phyloP scores from a whole-genome alignment of 2,888 invertebrate species.

The Muscina levida region DNA sequence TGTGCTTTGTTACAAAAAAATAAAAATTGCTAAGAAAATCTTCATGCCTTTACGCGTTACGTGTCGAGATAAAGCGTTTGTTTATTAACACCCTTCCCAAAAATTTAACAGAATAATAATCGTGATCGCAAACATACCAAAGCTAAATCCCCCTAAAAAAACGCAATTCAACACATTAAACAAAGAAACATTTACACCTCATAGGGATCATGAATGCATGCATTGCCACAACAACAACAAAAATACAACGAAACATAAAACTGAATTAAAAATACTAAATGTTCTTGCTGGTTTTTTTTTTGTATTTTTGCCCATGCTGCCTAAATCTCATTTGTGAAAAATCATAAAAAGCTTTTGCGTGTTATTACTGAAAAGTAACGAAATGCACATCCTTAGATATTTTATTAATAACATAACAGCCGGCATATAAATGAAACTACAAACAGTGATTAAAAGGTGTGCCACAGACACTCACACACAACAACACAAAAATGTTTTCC shows the following conservation, averaged over 20 bases:
- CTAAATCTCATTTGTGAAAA: slow-evolving; percentile 39
- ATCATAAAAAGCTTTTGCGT: slow-evolving; percentile 63
- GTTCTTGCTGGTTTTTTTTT: too few species aligned
- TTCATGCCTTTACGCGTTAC: slow-evolving; percentile 38
- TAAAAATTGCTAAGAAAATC: too few species aligned
- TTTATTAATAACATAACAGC: slow-evolving; percentile 63
- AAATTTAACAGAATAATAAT: slow-evolving; percentile 19
- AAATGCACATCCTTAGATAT: slow-evolving; percentile 44
- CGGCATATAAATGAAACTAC: slow-evolving; percentile 41
- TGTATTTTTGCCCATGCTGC: slow-evolving; percentile 20
- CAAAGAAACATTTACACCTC: slow-evolving; percentile 61
- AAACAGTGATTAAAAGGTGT: slow-evolving; percentile 40
- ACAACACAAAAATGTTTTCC: background rate
- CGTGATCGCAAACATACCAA: slow-evolving; percentile 6
- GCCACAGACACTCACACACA: slow-evolving; percentile 6
- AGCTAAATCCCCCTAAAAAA: background rate
- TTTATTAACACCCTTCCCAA: slow-evolving; percentile 61
- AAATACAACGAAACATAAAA: background rate
- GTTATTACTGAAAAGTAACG: slow-evolving; percentile 49
- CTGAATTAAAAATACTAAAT: slow-evolving; percentile 4
- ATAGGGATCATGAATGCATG: slow-evolving; percentile 2
- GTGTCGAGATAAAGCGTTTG: slow-evolving; percentile 65
- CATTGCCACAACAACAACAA: too few species aligned
- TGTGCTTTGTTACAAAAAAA: slow-evolving; percentile 8
- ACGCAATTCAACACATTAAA: slow-evolving; percentile 56